Percentiles rank a stretch among this genome's conserved stretches.
Evolutionary conservation across 2,888 invertebrate genomes (phyloP).

Genomic region (Drosophila nigricruria): DNA sequence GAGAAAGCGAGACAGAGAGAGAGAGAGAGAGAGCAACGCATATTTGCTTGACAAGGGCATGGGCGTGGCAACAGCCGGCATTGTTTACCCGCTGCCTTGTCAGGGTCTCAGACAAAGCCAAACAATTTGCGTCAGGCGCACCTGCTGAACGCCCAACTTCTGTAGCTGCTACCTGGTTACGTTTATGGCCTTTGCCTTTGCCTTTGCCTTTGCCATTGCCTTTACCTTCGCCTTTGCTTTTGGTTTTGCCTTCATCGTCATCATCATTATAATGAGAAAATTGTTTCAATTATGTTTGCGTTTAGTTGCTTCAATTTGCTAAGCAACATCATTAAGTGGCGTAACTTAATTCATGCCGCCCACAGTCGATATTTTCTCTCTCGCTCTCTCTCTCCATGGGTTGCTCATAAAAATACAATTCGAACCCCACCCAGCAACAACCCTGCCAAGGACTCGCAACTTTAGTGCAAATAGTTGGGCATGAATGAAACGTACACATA

Average conservation of each 20-base stretch:
- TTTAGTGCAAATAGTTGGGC: conserved; percentile 51
- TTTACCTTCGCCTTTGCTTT: conserved; percentile 26
- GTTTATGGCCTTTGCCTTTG: conserved; percentile 23
- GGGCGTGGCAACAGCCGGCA: conserved; percentile 56
- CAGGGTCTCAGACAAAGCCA: conserved; percentile 70
- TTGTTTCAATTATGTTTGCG: conserved; percentile 81
- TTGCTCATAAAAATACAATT: conserved; percentile 72
- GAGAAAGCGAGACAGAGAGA: conserved; percentile 1
- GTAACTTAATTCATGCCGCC: conserved; percentile 64
- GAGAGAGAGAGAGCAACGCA: conserved; percentile 53
- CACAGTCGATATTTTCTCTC: conserved; percentile 27
- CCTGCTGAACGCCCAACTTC: conserved; percentile 55
- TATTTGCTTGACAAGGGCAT: conserved; percentile 69
- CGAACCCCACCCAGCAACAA: conserved; percentile 45
- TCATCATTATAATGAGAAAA: conserved; percentile 79
- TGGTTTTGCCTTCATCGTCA: conserved; percentile 40
- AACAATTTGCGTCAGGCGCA: conserved; percentile 77
- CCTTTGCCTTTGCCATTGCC: conserved; percentile 7
- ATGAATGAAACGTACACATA: conserved; percentile 63
- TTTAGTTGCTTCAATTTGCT: conserved; percentile 82
- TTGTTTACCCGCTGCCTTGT: conserved; percentile 73
- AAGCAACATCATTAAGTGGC: conserved; percentile 81
- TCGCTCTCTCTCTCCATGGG: not conserved
- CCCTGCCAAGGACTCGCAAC: conserved; percentile 23
- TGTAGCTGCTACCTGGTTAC: conserved; percentile 5